These are phyloP conservation scores for Cheilosia scutellata DNA, from an alignment of 2,888 invertebrate species.

Conservation along the genomic window DNA sequence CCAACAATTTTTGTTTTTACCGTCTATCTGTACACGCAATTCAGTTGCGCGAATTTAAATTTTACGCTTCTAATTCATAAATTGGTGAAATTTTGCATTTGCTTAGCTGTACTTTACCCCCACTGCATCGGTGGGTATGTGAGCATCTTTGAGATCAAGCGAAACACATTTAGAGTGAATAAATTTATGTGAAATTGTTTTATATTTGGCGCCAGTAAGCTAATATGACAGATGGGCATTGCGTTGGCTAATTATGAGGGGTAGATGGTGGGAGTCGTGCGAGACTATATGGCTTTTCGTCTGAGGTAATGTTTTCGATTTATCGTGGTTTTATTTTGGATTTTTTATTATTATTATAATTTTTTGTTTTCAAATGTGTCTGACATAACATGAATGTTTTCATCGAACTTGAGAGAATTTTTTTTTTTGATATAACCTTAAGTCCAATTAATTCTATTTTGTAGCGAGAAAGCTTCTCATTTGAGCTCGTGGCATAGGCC, in stretches of 20 bases:
- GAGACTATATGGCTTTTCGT: not conserved
- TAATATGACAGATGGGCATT: constrained; percentile 25
- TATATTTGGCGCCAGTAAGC: constrained; percentile 1
- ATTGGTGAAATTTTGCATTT: constrained; percentile 4
- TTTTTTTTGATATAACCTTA: no score
- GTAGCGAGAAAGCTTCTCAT: no score
- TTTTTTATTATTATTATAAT: no score
- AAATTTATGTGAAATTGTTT: constrained; percentile 15
- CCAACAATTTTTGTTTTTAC: not conserved
- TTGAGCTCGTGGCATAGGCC: no score
- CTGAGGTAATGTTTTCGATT: not conserved
- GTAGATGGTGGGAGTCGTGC: not conserved
- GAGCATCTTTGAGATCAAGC: not conserved
- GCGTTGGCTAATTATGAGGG: not conserved
- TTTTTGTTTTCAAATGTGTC: no score
- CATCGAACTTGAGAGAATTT: no score
- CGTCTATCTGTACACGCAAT: constrained; percentile 19
- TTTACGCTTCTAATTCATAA: constrained; percentile 38
- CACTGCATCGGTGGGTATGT: not conserved
- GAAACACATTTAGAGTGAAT: constrained; percentile 1
- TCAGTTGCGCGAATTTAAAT: constrained; percentile 41
- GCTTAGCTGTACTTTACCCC: not conserved
- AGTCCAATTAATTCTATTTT: no score
- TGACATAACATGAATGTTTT: no score
- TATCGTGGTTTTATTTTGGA: not conserved